These are phyloP conservation scores for Zaprionus lachaisei DNA, from an alignment of 1,140 invertebrate species.

Conservation along the genomic window DNA sequence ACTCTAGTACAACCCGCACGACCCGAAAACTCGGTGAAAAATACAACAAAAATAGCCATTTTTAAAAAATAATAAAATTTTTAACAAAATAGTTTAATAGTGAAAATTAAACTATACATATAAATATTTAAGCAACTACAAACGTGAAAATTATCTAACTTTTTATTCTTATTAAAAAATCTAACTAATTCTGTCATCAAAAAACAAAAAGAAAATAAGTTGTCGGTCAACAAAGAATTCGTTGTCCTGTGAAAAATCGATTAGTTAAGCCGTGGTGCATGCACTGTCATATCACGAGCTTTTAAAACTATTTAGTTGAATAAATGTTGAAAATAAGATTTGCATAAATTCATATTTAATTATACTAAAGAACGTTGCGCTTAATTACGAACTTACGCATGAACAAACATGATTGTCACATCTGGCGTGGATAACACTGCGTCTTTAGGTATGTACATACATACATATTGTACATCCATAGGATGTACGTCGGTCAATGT, in stretches of 20 bases:
- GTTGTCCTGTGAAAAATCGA: constrained; percentile 77
- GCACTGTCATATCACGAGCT: constrained; percentile 63
- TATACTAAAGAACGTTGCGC: constrained; percentile 13
- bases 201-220: constrained; percentile 2
- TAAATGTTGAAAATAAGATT: constrained; percentile 29
- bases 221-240: constrained; percentile 55
- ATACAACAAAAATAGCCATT: background rate
- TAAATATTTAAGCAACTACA: background rate
- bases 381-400: constrained; percentile 47
- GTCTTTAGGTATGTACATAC: constrained; percentile 63
- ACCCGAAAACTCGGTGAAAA: background rate
- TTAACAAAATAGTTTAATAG: background rate
- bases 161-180: background rate
- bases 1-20: constrained; percentile 19
- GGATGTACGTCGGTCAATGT: constrained; percentile 46
- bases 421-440: constrained; percentile 81
- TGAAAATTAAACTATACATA: background rate
- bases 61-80: constrained; percentile 4
- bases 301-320: constrained; percentile 52
- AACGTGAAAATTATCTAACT: background rate
- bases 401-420: constrained; percentile 82
- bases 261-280: constrained; percentile 47
- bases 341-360: constrained; percentile 22
- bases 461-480: background rate
- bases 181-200: background rate